Evolutionary conservation across 2,113 vertebrate species (phyloP), one percentile per base, ranked within the genome.

Genomic region (Oryzias melastigma): DNA sequence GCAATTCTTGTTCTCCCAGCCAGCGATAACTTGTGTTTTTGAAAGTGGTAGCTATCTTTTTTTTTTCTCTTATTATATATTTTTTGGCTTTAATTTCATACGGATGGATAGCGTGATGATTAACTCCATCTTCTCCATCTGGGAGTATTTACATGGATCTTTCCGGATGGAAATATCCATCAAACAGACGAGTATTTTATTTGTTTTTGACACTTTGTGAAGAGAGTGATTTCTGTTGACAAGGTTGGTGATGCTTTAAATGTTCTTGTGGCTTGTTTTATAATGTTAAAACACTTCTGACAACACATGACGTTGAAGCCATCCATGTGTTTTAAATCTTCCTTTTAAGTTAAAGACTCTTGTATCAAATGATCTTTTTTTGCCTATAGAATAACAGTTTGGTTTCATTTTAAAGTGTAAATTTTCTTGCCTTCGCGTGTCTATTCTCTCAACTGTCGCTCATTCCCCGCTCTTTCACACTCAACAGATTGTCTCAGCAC

Each of bases 21-120:
- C 81, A 82, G 71, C 75, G 76, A 78, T 86, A 85, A 84, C 83
- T 80, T 78, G 82, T 82, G 78, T 83, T 85, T 89, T 81, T 85
- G 77, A 86, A 82, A 78, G 83, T 82, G 83, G 75, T 74, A 82
- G 78, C 77, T 77, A 74, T 82, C 77, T 80, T 85, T 87, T 86
- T 78, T 50, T 71, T 78, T 66, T 66, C 72, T 66, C 82, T 46
- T 84, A 77, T 51, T 81, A 57, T 65, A 43, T 57, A 50, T 61
- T 4, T 44, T 8, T 44, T 63, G n/a, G 27, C 48, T 73, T 66
- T 53, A 77, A 70, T 78, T 70, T 66, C 71, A 73, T 71, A 68
- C 68, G 81, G 77, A 87, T n/a, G 65, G 68, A 81, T 57, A 72
- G 52, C 58, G 54, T 48, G 63, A 52, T 60, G 27, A 50, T 66